A percentile compares a stretch with the other conserved stretches of the same genome.
Conservation (phyloP, 92 coral and sea anemone genomes). For the Zoanthus sansibaricus region DNA sequence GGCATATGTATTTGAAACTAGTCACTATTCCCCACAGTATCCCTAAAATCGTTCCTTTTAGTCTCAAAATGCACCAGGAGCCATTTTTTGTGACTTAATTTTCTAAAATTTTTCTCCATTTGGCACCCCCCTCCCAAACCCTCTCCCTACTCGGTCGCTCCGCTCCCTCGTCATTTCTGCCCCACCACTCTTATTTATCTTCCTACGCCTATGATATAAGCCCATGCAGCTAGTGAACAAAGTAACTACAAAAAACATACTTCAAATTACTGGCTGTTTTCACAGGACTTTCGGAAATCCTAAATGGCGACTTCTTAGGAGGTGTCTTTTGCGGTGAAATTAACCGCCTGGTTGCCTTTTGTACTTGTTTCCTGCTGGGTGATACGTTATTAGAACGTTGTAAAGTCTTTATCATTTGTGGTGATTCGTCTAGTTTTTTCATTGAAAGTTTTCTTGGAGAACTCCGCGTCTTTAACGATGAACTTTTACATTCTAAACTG, state of each 20-base stretch:
- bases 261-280: neutral
- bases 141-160: too few relatives aligned
- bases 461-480: constrained; percentile 12
- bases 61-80: too few relatives aligned
- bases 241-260: neutral
- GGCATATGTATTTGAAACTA: too few relatives aligned
- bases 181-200: too few relatives aligned
- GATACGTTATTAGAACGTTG: neutral
- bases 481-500: neutral
- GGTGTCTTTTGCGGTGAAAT: constrained; percentile 15
- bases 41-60: too few relatives aligned
- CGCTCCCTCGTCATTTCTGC: too few relatives aligned
- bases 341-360: constrained; percentile 8
- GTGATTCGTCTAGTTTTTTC: neutral
- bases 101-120: too few relatives aligned
- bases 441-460: constrained; percentile 14
- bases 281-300: constrained; percentile 12
- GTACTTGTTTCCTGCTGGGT: neutral
- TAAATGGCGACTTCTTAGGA: constrained; percentile 32
- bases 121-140: too few relatives aligned
- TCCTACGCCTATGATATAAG: too few relatives aligned
- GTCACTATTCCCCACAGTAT: too few relatives aligned
- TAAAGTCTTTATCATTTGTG: neutral
- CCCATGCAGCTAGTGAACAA: neutral
- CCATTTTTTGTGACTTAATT: too few relatives aligned